Percentiles rank a stretch among this genome's conserved stretches.
phyloP scores from a whole-genome alignment of 1,140 invertebrate species.

The Mylabris phalerata region DNA sequence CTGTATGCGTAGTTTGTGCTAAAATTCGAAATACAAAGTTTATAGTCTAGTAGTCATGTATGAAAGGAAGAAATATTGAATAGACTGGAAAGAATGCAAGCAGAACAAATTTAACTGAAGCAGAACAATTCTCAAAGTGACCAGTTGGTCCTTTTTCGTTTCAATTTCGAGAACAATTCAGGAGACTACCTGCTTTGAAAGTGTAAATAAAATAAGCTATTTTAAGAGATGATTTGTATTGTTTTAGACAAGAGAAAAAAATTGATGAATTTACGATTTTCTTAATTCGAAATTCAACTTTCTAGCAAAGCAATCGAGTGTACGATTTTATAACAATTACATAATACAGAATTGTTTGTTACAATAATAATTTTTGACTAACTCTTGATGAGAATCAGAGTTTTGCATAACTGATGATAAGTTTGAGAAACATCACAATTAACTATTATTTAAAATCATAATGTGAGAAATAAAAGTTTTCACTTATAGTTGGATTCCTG shows the following conservation, averaged over 20 bases:
- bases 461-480: slow-evolving; percentile 12
- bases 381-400: slow-evolving; percentile 7
- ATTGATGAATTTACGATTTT: no score
- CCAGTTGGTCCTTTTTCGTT: background rate
- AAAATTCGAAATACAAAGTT: background rate
- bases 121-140: slow-evolving; percentile 5
- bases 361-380: background rate
- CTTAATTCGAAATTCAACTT: no score
- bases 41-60: slow-evolving; percentile 12
- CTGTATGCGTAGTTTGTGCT: background rate
- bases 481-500: background rate
- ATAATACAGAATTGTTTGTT: no score
- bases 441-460: slow-evolving; percentile 13
- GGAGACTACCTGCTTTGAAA: no score
- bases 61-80: slow-evolving; percentile 7
- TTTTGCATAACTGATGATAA: slow-evolving; percentile 8
- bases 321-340: no score
- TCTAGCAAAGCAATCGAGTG: no score
- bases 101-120: slow-evolving; percentile 11
- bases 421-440: slow-evolving; percentile 9
- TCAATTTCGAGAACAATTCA: no score
- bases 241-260: no score
- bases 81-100: slow-evolving; percentile 5
- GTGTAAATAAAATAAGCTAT: no score
- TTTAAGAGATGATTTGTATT: no score